Evolutionary conservation across 2,888 invertebrate genomes (phyloP).

Genomic region (Hemaris fuciformis): DNA sequence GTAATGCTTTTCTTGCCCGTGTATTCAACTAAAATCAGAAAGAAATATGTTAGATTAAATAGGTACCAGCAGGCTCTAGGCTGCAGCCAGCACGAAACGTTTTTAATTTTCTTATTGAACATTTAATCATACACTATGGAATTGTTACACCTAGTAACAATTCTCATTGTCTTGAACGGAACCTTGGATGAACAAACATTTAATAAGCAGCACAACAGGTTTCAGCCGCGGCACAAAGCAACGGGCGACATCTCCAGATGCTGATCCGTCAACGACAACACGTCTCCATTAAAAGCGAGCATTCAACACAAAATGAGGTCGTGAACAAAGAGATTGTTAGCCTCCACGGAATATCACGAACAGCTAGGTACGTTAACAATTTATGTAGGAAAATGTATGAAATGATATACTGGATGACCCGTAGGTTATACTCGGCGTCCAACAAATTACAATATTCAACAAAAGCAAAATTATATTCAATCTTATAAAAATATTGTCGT

Average conservation of each 20-base stretch:
- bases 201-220: constrained; percentile 20
- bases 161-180: not conserved
- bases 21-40: too few relatives aligned
- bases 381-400: not conserved
- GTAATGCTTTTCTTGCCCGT: too few relatives aligned
- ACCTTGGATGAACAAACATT: not conserved
- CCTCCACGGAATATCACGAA: constrained; percentile 62
- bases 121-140: not conserved
- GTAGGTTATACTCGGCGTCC: not conserved
- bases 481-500: not conserved
- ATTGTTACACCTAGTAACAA: not conserved
- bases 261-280: constrained; percentile 46
- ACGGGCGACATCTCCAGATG: constrained; percentile 40
- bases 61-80: too few relatives aligned
- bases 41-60: too few relatives aligned
- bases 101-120: too few relatives aligned
- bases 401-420: not conserved
- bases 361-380: constrained; percentile 15
- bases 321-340: constrained; percentile 68
- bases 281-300: constrained; percentile 49
- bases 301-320: constrained; percentile 67
- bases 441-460: not conserved
- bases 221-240: constrained; percentile 20
- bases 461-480: not conserved
- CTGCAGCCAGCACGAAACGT: too few relatives aligned